These are phyloP conservation scores for Agrilus planipennis DNA, from an alignment of 1,140 invertebrate genomes.

Conservation along the genomic window DNA sequence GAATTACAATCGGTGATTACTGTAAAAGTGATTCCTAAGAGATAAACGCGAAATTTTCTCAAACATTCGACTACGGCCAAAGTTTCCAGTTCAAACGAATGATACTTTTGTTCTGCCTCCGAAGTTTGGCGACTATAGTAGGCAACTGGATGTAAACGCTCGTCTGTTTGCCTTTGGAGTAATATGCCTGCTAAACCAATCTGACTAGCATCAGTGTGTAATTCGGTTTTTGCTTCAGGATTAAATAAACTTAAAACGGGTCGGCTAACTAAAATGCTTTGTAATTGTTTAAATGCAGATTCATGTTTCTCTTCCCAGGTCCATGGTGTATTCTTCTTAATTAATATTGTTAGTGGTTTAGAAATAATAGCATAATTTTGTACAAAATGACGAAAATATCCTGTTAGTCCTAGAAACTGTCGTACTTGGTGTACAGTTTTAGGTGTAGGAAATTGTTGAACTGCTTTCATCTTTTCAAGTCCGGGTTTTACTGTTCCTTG, in stretches of 20 bases:
- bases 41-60: conserved; percentile 22
- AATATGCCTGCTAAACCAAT: conserved; percentile 2
- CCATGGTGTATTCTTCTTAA: conserved; percentile 6
- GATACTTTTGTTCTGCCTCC: conserved; percentile 15
- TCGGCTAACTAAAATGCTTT: conserved; percentile 1
- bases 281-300: conserved; percentile 6
- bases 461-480: conserved; percentile 5
- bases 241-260: conserved; percentile 7
- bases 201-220: conserved; percentile 28
- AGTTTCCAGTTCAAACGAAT: conserved; percentile 21
- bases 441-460: conserved; percentile 9
- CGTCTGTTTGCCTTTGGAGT: conserved; percentile 13
- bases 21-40: conserved; percentile 29
- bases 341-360: conserved; percentile 11
- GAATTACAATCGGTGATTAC: conserved; percentile 29
- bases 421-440: conserved; percentile 16
- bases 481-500: conserved; percentile 9
- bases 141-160: conserved; percentile 23
- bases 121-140: conserved; percentile 18
- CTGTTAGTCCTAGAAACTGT: conserved; percentile 23
- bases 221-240: conserved; percentile 13
- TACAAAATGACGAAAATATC: conserved; percentile 22
- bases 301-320: not conserved
- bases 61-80: conserved; percentile 13
- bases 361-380: conserved; percentile 17